A percentile compares a stretch with the other conserved stretches of the same genome.
phyloP scores from a whole-genome alignment of 1,140 invertebrate genomes.

The Lithobius niger region DNA sequence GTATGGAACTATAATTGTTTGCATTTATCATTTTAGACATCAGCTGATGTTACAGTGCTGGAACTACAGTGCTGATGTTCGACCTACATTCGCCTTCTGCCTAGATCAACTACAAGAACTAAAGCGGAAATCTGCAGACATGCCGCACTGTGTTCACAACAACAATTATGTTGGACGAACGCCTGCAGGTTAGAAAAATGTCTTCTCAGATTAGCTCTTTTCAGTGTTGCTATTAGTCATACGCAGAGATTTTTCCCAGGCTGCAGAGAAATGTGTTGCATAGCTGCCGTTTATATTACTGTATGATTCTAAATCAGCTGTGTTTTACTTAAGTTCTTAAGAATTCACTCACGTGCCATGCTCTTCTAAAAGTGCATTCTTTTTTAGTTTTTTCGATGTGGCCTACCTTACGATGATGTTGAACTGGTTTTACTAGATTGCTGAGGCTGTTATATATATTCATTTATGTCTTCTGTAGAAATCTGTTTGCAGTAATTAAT shows the following conservation, averaged over 20 bases:
- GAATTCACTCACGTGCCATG: background rate
- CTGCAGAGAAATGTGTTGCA: background rate
- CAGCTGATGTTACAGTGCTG: constrained; percentile 63
- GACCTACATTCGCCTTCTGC: constrained; percentile 64
- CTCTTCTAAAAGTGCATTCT: background rate
- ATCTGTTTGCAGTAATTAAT: too few species aligned
- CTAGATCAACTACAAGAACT: constrained; percentile 45
- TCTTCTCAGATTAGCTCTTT: background rate
- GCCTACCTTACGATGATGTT: too few species aligned
- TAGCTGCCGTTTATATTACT: background rate
- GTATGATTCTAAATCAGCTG: too few species aligned
- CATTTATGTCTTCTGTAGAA: too few species aligned
- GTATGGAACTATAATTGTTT: constrained; percentile 20
- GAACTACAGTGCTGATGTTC: constrained; percentile 52
- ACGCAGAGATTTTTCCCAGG: background rate
- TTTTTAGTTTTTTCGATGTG: too few species aligned
- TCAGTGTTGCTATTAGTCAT: background rate
- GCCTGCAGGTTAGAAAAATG: constrained; percentile 6
- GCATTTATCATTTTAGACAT: too few species aligned
- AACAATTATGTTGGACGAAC: constrained; percentile 22
- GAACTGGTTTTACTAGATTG: too few species aligned
- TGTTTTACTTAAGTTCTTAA: too few species aligned
- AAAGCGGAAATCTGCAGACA: constrained; percentile 22
- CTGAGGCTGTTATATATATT: too few species aligned
- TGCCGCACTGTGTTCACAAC: constrained; percentile 20